A percentile compares a stretch with the other conserved stretches of the same genome.
These are phyloP conservation scores for Amitus sp. DNA, from an alignment of 2,888 invertebrate genomes.

Conservation along the genomic window DNA sequence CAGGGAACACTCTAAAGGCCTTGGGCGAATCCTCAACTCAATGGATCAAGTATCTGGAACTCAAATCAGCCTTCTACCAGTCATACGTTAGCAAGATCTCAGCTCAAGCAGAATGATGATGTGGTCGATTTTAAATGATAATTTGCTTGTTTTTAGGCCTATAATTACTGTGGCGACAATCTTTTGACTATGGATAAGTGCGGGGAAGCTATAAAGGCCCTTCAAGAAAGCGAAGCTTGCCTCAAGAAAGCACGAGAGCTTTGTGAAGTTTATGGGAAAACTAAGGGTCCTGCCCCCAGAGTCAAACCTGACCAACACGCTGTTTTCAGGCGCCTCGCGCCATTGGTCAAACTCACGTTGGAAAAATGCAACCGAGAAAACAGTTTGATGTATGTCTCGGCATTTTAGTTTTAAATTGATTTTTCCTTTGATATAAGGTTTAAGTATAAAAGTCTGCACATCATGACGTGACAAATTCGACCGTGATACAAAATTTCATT, in stretches of 20 bases:
- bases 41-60: conserved; percentile 71
- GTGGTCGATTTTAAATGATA: too few relatives aligned
- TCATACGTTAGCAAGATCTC: conserved; percentile 73
- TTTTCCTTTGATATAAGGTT: too few relatives aligned
- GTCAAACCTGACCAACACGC: conserved; percentile 71
- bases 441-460: too few relatives aligned
- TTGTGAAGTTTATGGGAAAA: conserved; percentile 69
- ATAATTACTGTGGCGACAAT: conserved; percentile 72
- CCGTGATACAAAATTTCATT: too few relatives aligned
- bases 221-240: conserved; percentile 69
- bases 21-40: conserved; percentile 67
- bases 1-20: conserved; percentile 68
- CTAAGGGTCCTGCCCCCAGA: conserved; percentile 70
- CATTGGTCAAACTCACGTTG: conserved; percentile 69
- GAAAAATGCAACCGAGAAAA: conserved; percentile 75
- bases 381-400: conserved; percentile 71
- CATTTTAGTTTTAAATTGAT: too few relatives aligned
- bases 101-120: too few relatives aligned
- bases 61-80: conserved; percentile 71
- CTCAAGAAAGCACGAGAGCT: conserved; percentile 67
- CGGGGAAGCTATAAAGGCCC: conserved; percentile 72
- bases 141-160: conserved; percentile 65
- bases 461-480: too few relatives aligned
- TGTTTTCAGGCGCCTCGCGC: conserved; percentile 71
- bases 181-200: conserved; percentile 72